Evolutionary conservation across 1,140 invertebrate species (phyloP), one percentile per base, ranked within the genome.

Genomic region (Dinoponera quadriceps): DNA sequence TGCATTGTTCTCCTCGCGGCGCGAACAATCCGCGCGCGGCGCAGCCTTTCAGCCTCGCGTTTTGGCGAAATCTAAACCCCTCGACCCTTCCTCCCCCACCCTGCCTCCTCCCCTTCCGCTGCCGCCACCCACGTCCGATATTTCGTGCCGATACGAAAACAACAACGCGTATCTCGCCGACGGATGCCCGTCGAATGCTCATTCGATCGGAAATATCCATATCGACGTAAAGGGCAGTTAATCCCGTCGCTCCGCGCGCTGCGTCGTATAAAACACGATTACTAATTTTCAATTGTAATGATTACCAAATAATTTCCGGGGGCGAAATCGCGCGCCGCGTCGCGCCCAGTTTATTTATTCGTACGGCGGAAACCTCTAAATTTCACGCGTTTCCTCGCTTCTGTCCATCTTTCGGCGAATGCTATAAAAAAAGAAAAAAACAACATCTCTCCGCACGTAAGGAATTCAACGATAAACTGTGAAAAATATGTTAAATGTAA

Each of bases 1-100:
- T 91, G 91, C 93, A 93, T 93, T 93, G 93, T 93, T 93, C 90
- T 91, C 85, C 33, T 84, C 78, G 84, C 83, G 75, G 72, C 84
- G 88, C 89, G 90, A 92, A 92, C 92, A 90, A 92, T 90, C 89
- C 92, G 86, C 83, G 75, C 54, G 57, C 72, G 38, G 72, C 71
- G 88, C 87, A 85, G 89, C 90, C 90, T 91, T 90, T 90, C 89
- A 90, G 86, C 89, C 87, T 85, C 83, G 82, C 89, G 85, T 86
- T 86, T 86, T 33, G 85, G 71, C 91, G 80, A 89, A 91, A 91
- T 91, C 90, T 91, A 91, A 91, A 87, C 87, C 86, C 86, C 73
- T 81, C 88, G 25, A 25, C 73, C 72, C 85, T 74, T 62, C 29
- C 72, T 63, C 68, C 38, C 74, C 38, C 87, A 84, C 86, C 73